A percentile compares a stretch with the other conserved stretches of the same genome.
phyloP scores from a whole-genome alignment of 2,888 invertebrate species.

The Tromatobia lineatoria region DNA sequence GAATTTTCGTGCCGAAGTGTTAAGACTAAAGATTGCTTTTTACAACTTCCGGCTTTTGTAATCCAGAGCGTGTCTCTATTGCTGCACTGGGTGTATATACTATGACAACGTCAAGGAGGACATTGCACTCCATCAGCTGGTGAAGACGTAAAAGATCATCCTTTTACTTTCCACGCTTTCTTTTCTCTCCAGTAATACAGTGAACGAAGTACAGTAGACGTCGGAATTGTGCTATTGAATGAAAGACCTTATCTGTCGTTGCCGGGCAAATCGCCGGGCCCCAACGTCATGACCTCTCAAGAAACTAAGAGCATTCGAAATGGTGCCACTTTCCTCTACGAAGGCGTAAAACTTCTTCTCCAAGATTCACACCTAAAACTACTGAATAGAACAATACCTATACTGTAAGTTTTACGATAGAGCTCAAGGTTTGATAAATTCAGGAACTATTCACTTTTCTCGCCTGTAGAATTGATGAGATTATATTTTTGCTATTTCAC shows the following conservation, averaged over 20 bases:
- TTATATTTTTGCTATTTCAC: neutral
- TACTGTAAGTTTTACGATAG: neutral
- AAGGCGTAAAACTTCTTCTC: neutral
- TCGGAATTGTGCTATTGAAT: neutral
- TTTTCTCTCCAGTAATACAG: constrained; percentile 24
- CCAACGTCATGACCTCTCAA: neutral
- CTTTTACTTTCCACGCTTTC: constrained; percentile 16
- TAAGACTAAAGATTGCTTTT: constrained; percentile 75
- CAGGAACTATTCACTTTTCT: neutral
- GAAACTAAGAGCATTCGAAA: constrained; percentile 3
- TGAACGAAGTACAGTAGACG: constrained; percentile 12
- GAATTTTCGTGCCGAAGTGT: constrained; percentile 68
- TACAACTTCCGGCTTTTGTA: constrained; percentile 71
- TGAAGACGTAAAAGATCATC: constrained; percentile 65
- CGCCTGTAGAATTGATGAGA: neutral
- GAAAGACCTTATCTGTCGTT: neutral
- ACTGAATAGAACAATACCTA: neutral
- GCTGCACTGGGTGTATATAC: neutral
- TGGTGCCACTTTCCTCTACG: neutral
- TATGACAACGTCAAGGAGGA: constrained; percentile 2
- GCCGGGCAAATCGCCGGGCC: neutral
- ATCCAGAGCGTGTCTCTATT: constrained; percentile 10
- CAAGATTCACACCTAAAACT: neutral
- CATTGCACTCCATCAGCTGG: constrained; percentile 67
- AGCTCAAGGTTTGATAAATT: neutral